Evolutionary conservation across 2,797 vertebrate species (phyloP), one percentile per base, ranked within the genome.

Genomic region (Periophthalmus magnuspinnatus): DNA sequence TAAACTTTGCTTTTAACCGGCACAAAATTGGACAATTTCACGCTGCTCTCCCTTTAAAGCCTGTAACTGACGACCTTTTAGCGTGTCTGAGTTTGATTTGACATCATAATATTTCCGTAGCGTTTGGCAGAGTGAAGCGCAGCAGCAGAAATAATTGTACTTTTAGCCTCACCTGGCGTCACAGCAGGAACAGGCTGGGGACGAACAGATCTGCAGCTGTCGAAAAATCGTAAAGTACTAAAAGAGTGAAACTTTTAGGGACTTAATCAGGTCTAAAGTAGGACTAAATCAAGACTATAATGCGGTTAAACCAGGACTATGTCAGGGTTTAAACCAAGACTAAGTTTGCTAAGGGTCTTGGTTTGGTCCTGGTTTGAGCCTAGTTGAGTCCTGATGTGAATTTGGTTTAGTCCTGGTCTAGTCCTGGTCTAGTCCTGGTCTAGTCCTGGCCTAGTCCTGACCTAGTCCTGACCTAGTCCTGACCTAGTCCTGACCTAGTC

Each of bases 121-220:
- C 14, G 6, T 7, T 47, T 54, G 17, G 24, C 17, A 32, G 8
- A 45, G 11, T 34, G 19, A 8, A 63, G 22, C 52, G 21, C 5
- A 7, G 38, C 14, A 50, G 19, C 36, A 65, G 17, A 71, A 76
- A 56, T 59, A 8, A 63, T 61, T 22, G 34, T 19, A 16, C 5
- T 68, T 24, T 68, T 19, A 33, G 56, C n/a, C 13, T 41, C 45
- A 33, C 3, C 6, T 1, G 9, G 34, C 22, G 24, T 68, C 34
- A 34, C 17, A 21, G 48, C 47, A 50, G 19, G 61, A 10, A 16
- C 58, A 55, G 57, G 50, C 61, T 5, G 54, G 24, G 58, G 48
- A 68, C 45, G 24, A 32, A 33, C 57, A 34, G 17, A 62, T 76
- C n/a, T 38, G 45, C 52, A 22, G 52, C 52, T 22, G 52, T 55